phyloP scores from a whole-genome alignment of 2,113 vertebrate genomes.

The Osmerus mordax region DNA sequence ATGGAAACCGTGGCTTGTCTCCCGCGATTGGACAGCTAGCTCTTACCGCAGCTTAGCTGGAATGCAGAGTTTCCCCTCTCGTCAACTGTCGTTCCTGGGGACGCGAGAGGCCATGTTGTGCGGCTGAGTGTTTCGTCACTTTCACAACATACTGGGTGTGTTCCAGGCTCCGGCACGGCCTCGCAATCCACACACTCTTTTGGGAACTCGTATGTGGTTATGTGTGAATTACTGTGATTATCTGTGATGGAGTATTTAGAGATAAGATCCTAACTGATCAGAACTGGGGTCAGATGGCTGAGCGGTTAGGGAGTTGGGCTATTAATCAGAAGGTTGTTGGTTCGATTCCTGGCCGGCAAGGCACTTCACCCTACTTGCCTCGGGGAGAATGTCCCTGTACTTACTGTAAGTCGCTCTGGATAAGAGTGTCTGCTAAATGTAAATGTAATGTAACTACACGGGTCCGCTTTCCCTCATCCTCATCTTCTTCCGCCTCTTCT shows the following conservation, averaged over 20 bases:
- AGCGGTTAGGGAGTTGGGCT: too few species aligned
- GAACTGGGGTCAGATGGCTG: background rate
- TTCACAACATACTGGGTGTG: constrained; percentile 1
- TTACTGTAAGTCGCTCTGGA: too few species aligned
- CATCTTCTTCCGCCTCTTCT: background rate
- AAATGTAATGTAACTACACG: too few species aligned
- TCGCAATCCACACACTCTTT: background rate
- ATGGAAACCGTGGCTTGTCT: background rate
- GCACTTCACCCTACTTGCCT: too few species aligned
- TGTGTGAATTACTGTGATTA: too few species aligned
- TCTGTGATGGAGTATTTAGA: background rate
- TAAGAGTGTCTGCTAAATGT: too few species aligned
- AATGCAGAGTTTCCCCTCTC: background rate
- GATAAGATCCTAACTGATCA: background rate
- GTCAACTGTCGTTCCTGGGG: background rate
- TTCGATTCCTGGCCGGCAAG: too few species aligned
- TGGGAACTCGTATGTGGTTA: background rate
- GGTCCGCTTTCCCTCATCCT: background rate
- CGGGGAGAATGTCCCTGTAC: too few species aligned
- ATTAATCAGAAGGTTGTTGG: too few species aligned
- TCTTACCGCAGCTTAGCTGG: background rate
- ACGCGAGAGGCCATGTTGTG: background rate
- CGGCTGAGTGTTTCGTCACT: background rate
- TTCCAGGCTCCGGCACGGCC: background rate
- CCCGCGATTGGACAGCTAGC: background rate